phyloP scores from a whole-genome alignment of 1,140 invertebrate species.

The Eumeta japonica region DNA sequence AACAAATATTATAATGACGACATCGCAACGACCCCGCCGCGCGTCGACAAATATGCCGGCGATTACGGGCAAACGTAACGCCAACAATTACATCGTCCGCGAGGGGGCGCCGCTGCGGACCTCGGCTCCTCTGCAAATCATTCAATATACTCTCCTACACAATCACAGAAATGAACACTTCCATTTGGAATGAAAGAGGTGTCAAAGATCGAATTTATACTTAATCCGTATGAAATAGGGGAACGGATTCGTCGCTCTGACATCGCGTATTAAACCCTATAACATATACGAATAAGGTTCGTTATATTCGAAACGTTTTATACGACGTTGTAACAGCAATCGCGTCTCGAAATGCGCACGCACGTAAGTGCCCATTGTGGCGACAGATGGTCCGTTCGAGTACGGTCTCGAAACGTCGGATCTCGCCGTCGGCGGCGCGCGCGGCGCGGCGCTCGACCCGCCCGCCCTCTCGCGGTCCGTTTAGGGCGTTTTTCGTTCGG shows the following conservation, averaged over 20 bases:
- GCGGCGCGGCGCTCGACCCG: neutral
- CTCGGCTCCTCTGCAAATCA: too few species aligned
- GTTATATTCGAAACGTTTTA: neutral
- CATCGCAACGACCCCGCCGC: too few species aligned
- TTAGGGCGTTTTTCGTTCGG: neutral
- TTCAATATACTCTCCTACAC: constrained; percentile 8
- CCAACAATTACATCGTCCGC: too few species aligned
- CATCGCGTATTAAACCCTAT: neutral
- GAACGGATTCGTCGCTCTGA: constrained; percentile 16
- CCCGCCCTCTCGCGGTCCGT: too few species aligned
- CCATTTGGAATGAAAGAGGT: constrained; percentile 54
- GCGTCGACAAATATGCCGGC: too few species aligned
- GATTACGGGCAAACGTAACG: too few species aligned
- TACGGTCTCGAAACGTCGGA: constrained; percentile 17
- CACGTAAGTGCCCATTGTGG: constrained; percentile 51
- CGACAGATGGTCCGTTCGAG: constrained; percentile 42
- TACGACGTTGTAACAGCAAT: neutral
- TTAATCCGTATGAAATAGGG: constrained; percentile 48
- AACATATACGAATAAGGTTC: neutral
- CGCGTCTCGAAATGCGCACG: constrained; percentile 26
- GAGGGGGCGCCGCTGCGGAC: too few species aligned
- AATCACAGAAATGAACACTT: constrained; percentile 38
- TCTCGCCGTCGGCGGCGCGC: neutral
- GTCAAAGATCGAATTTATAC: constrained; percentile 58
- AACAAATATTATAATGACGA: too few species aligned